Evolutionary conservation across 2,113 vertebrate genomes (phyloP).

Genomic region (Hiodon alosoides): DNA sequence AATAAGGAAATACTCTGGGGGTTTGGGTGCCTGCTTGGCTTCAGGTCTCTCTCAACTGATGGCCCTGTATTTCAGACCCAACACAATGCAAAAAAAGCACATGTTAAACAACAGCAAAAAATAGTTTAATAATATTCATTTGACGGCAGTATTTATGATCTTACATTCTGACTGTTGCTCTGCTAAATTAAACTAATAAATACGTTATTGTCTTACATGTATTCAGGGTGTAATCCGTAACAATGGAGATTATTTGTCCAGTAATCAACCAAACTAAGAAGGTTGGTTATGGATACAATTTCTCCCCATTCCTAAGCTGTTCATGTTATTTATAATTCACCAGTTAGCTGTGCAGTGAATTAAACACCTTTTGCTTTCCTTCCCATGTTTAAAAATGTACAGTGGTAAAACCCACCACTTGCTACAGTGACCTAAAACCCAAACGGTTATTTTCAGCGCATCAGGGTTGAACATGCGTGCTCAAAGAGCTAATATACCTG

Average conservation of each 20-base stretch:
- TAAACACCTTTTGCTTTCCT: not conserved
- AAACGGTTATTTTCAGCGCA: not conserved
- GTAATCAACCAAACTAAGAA: no score
- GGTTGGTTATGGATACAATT: no score
- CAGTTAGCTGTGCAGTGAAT: not conserved
- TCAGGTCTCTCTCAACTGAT: constrained; percentile 44
- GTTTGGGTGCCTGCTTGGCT: constrained; percentile 45
- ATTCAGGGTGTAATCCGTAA: no score
- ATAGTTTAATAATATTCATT: not conserved
- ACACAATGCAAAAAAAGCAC: not conserved
- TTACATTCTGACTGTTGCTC: no score
- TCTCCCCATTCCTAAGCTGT: not conserved
- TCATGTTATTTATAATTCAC: not conserved
- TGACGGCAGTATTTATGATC: no score
- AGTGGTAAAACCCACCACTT: not conserved
- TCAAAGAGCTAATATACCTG: no score
- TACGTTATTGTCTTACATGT: no score
- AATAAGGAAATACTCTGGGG: constrained; percentile 10
- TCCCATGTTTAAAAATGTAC: no score
- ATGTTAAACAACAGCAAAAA: not conserved
- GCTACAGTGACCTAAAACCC: not conserved
- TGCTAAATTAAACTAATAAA: no score
- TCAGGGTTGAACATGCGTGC: no score
- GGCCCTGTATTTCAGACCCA: constrained; percentile 37
- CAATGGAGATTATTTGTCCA: no score